Percentiles rank a stretch among this genome's conserved stretches.
phyloP scores from a whole-genome alignment of 2,113 vertebrate species.

The Odobenus rosmarus region DNA sequence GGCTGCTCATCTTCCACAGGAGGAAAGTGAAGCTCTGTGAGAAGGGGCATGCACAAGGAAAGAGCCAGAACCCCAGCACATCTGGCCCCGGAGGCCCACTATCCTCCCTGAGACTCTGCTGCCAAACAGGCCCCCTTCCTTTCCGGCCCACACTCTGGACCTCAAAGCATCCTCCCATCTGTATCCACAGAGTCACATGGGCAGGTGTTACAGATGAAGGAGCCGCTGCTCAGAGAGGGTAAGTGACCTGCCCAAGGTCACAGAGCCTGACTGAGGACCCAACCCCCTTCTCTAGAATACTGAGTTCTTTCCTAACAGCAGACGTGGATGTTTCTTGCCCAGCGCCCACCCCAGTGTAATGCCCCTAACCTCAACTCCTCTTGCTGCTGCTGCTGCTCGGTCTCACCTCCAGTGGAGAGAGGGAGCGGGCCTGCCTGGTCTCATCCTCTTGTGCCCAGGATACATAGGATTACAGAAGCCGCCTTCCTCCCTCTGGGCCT shows the following conservation, averaged over 20 bases:
- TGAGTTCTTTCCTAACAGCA: neutral
- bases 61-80: neutral
- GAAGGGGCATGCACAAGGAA: neutral
- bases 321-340: neutral
- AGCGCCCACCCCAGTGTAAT: rapidly evolving
- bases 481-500: neutral
- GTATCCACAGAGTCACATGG: neutral
- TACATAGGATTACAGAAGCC: rapidly evolving
- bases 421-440: neutral
- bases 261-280: neutral
- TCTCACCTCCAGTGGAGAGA: neutral
- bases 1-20: neutral
- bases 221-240: neutral
- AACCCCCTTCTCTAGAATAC: neutral
- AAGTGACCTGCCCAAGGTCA: neutral
- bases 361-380: neutral
- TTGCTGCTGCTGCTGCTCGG: neutral
- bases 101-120: neutral
- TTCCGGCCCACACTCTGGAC: neutral
- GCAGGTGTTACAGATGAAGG: neutral
- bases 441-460: rapidly evolving
- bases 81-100: rapidly evolving
- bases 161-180: neutral
- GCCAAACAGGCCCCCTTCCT: neutral
- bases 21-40: neutral